Percentiles rank a stretch among this genome's conserved stretches.
phyloP scores from a whole-genome alignment of 2,797 vertebrate species.

The Clamator glandarius region DNA sequence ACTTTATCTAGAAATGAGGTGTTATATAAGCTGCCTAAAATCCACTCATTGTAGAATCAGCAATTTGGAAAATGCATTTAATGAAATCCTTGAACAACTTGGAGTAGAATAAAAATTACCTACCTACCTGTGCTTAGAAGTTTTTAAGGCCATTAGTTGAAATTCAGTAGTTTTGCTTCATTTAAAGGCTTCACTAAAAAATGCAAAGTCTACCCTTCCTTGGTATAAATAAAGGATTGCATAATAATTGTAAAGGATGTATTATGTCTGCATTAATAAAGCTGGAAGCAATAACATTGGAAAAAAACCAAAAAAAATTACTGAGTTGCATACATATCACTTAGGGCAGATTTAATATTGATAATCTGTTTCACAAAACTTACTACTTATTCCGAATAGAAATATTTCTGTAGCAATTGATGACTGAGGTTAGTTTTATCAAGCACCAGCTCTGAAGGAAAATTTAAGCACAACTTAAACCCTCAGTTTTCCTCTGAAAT shows the following conservation, averaged over 20 bases:
- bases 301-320: background rate
- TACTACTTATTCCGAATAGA: background rate
- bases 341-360: background rate
- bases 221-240: background rate
- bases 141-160: slow-evolving; percentile 4
- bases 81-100: background rate
- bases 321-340: background rate
- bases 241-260: no score
- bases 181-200: background rate
- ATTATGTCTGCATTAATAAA: background rate
- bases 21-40: background rate
- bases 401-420: background rate
- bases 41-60: background rate
- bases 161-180: background rate
- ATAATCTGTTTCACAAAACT: background rate
- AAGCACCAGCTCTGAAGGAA: background rate
- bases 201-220: background rate
- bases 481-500: background rate
- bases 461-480: background rate
- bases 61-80: background rate
- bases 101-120: no score
- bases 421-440: background rate
- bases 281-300: background rate
- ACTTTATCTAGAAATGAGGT: background rate
- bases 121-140: background rate